Evolutionary conservation across 1,140 invertebrate species (phyloP), one percentile per base, ranked within the genome.

Genomic region (Helicoverpa armigera): DNA sequence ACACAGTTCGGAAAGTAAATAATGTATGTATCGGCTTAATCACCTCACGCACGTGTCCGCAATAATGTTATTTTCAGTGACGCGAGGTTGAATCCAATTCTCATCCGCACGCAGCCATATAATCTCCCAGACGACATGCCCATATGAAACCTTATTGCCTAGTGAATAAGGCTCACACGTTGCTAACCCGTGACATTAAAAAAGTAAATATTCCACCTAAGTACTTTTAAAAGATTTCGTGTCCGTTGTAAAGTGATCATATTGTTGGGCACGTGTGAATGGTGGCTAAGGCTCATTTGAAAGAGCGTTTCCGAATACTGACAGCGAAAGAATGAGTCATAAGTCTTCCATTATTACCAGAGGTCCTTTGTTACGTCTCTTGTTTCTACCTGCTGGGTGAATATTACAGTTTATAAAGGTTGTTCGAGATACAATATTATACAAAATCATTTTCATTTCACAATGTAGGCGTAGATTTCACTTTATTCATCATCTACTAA

Each of bases 51-150:
- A 90, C 86, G 88, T 89, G 90, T 72, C 72, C 81, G 79, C 79
- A 82, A 80, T 91, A 90, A 92, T 89, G 89, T 89, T 88, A 89
- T 91, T 92, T 90, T 89, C 86, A 87, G 88, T 91, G 90, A 91
- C 90, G 90, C 80, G 85, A 83, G 67, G 80, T 85, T 82, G 85
- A 91, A 92, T 92, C 90, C 90, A 91, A 92, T 91, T 91, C 87
- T 84, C 86, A 87, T 85, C 77, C 83, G 79, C 80, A 85, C 79
- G 91, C 89, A 92, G 90, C 92, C 91, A 86, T 91, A 91, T 85
- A 91, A 91, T 83, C 72, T 85, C 81, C 35, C 82, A 83, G 83
- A 81, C 81, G 80, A 80, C 75, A 70, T 9, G 9, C 69, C 73
- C 43, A 91, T 78, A 90, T 70, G 90, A 92, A 92, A 89, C 91